These are phyloP conservation scores for Sipunculus nudus DNA, from an alignment of 2,888 invertebrate species.

Conservation along the genomic window DNA sequence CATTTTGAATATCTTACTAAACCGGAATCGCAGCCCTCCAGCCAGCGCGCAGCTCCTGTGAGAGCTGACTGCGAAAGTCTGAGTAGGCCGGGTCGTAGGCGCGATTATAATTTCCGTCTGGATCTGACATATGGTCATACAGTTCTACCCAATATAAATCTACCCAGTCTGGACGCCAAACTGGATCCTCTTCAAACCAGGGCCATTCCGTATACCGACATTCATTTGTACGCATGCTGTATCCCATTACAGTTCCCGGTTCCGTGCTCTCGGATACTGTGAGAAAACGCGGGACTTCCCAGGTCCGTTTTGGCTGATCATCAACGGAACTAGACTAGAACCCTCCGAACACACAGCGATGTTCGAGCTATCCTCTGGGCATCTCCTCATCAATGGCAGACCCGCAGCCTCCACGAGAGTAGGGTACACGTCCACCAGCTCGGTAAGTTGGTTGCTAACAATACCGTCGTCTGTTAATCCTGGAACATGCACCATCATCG, in stretches of 20 bases:
- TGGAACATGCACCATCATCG: constrained; percentile 45
- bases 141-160: constrained; percentile 28
- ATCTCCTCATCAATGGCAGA: constrained; percentile 22
- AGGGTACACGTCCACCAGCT: constrained; percentile 44
- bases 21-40: too few relatives aligned
- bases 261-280: constrained; percentile 35
- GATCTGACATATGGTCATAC: constrained; percentile 36
- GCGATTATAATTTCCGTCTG: constrained; percentile 36
- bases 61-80: constrained; percentile 36
- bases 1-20: too few relatives aligned
- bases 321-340: constrained; percentile 37
- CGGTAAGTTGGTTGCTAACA: constrained; percentile 33
- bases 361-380: constrained; percentile 35
- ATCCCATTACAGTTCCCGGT: constrained; percentile 34
- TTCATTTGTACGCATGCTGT: constrained; percentile 31
- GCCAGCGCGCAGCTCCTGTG: constrained; percentile 38
- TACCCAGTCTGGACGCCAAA: constrained; percentile 30
- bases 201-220: constrained; percentile 37
- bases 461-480: constrained; percentile 38
- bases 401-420: constrained; percentile 43
- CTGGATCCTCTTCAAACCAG: constrained; percentile 16
- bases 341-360: constrained; percentile 38
- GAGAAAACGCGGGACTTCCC: constrained; percentile 32
- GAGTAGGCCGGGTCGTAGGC: constrained; percentile 51
- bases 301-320: constrained; percentile 14